Evolutionary conservation across 2,888 invertebrate species (phyloP).

Genomic region (Drosophila antonietae): DNA sequence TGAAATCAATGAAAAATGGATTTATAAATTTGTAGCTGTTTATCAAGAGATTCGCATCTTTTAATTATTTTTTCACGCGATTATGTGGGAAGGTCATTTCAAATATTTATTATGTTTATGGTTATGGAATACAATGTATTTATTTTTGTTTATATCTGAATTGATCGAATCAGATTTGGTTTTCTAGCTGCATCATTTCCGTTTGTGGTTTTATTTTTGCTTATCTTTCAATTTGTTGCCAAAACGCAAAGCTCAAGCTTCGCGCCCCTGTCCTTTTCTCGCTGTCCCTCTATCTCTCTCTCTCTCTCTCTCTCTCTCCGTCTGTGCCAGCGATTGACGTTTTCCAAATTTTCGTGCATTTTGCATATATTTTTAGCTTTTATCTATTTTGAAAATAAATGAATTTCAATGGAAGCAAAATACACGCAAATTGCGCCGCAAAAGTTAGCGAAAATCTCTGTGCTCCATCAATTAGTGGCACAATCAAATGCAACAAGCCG

Average conservation of each 20-base stretch:
- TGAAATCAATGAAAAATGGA: not conserved
- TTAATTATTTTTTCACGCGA: not conserved
- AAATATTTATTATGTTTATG: constrained; percentile 3
- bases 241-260: constrained; percentile 34
- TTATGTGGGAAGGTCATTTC: not conserved
- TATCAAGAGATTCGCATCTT: not conserved
- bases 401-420: constrained; percentile 53
- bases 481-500: constrained; percentile 19
- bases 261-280: not conserved
- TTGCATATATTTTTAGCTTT: constrained; percentile 46
- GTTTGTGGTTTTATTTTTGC: constrained; percentile 33
- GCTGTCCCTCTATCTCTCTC: not conserved
- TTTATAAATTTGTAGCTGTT: not conserved
- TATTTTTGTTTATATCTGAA: constrained; percentile 20
- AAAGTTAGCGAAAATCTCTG: constrained; percentile 32
- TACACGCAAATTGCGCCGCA: constrained; percentile 57
- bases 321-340: constrained; percentile 43
- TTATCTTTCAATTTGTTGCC: constrained; percentile 44
- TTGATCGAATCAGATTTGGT: not conserved
- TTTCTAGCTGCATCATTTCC: constrained; percentile 63
- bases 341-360: constrained; percentile 48
- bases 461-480: constrained; percentile 41
- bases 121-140: constrained; percentile 17
- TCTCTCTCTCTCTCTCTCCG: not conserved
- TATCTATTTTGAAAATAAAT: constrained; percentile 65